Conservation (phyloP, 1,140 invertebrate genomes). For the Philotrypesis tridentata region DNA sequence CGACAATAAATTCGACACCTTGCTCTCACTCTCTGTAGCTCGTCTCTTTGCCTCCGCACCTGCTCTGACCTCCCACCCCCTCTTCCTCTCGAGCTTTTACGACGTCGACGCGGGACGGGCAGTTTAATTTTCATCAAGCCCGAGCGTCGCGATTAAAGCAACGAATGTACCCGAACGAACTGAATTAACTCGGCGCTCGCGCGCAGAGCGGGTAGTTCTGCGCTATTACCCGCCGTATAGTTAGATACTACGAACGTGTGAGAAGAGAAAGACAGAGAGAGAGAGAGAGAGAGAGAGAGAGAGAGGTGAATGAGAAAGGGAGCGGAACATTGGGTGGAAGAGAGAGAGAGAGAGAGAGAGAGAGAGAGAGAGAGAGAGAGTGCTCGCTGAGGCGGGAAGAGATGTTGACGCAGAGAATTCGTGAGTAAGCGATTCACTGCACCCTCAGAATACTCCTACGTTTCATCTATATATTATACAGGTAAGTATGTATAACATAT, state of each 20-base stretch:
- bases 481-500: neutral
- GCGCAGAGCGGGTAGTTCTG: constrained; percentile 50
- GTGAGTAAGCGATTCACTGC: constrained; percentile 39
- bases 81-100: constrained; percentile 22
- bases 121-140: constrained; percentile 56
- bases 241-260: constrained; percentile 16
- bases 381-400: neutral
- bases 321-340: constrained; percentile 51
- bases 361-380: constrained; percentile 31
- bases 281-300: neutral
- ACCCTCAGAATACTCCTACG: neutral
- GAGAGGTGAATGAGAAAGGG: neutral
- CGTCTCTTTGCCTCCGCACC: neutral
- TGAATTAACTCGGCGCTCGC: constrained; percentile 54
- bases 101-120: constrained; percentile 44
- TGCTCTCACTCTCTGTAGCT: neutral
- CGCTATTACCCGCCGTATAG: constrained; percentile 48
- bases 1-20: constrained; percentile 41
- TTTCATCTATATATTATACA: neutral
- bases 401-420: neutral
- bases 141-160: constrained; percentile 51
- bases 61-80: constrained; percentile 14
- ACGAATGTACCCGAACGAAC: constrained; percentile 50
- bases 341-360: constrained; percentile 31
- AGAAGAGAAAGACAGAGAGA: neutral